phyloP scores from a whole-genome alignment of 2,797 vertebrate genomes.

The Dryobates pubescens region DNA sequence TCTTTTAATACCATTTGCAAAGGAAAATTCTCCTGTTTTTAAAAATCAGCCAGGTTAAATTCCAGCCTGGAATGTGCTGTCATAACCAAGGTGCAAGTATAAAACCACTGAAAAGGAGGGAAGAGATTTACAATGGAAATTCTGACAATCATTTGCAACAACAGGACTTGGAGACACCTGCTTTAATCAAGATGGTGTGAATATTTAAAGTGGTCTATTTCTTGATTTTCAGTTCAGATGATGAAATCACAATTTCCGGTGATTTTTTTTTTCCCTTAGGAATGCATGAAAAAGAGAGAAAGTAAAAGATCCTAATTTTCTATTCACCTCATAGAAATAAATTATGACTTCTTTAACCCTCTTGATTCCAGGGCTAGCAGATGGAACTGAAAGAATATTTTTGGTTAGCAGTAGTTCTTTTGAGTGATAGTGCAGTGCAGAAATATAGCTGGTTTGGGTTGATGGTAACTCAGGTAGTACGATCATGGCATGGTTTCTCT shows the following conservation, averaged over 20 bases:
- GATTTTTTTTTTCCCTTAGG: slow-evolving; percentile 65
- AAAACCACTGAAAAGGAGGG: slow-evolving; percentile 48
- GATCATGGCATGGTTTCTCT: neutral
- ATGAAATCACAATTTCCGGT: slow-evolving; percentile 77
- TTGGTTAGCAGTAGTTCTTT: neutral
- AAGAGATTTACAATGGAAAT: slow-evolving; percentile 72
- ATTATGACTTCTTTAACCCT: slow-evolving; percentile 16
- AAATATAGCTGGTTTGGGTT: neutral
- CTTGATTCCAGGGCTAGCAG: neutral
- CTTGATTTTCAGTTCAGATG: slow-evolving; percentile 75
- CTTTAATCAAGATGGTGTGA: slow-evolving; percentile 76
- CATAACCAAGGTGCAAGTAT: slow-evolving; percentile 37
- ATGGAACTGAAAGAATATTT: neutral
- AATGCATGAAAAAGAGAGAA: slow-evolving; percentile 38
- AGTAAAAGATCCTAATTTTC: slow-evolving; percentile 34
- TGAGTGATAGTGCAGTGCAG: neutral
- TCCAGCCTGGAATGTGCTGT: slow-evolving; percentile 46
- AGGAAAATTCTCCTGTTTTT: slow-evolving; percentile 35
- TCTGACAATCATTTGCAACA: slow-evolving; percentile 68
- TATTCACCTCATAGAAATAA: slow-evolving; percentile 43
- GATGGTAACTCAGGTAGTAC: neutral
- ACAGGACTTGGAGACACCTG: slow-evolving; percentile 59
- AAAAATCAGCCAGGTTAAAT: slow-evolving; percentile 23
- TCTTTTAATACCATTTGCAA: neutral
- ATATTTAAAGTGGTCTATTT: slow-evolving; percentile 74